Conservation (phyloP, 2,888 invertebrate genomes). For the Eumacrocentrus americanus region DNA sequence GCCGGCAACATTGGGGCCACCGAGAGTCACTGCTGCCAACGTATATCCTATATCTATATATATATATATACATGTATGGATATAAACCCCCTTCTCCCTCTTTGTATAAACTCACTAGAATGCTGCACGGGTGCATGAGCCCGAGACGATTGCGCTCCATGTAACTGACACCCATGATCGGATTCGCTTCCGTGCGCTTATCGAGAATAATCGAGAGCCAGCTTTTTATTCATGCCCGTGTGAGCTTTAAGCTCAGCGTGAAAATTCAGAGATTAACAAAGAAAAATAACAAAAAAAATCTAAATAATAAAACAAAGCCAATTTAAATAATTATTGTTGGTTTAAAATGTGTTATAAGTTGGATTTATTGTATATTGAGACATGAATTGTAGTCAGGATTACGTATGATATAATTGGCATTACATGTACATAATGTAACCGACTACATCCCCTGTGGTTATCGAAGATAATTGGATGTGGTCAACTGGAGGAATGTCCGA, state of each 20-base stretch:
- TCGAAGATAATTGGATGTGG: conserved; percentile 42
- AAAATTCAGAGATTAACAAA: no score
- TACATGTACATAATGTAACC: conserved; percentile 11
- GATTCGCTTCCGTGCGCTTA: conserved; percentile 10
- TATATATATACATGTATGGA: no score
- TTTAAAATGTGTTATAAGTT: no score
- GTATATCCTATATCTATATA: not conserved
- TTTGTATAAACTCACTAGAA: conserved; percentile 7
- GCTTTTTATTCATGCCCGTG: not conserved
- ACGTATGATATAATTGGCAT: conserved; percentile 9
- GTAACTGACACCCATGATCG: conserved; percentile 9
- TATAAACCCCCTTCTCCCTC: no score
- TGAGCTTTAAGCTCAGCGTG: not conserved
- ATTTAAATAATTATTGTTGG: no score
- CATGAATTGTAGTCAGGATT: no score
- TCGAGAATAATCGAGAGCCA: not conserved
- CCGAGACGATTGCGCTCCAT: conserved; percentile 5
- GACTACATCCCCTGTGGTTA: conserved; percentile 27
- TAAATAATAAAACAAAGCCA: no score
- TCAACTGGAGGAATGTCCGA: conserved; percentile 25
- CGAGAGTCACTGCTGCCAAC: not conserved
- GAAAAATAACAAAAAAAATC: no score
- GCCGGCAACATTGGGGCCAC: conserved; percentile 1
- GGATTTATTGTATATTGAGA: no score
- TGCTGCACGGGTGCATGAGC: conserved; percentile 7